These are phyloP conservation scores for Philopotamus ludificatus DNA, from an alignment of 1,140 invertebrate genomes.

Conservation along the genomic window DNA sequence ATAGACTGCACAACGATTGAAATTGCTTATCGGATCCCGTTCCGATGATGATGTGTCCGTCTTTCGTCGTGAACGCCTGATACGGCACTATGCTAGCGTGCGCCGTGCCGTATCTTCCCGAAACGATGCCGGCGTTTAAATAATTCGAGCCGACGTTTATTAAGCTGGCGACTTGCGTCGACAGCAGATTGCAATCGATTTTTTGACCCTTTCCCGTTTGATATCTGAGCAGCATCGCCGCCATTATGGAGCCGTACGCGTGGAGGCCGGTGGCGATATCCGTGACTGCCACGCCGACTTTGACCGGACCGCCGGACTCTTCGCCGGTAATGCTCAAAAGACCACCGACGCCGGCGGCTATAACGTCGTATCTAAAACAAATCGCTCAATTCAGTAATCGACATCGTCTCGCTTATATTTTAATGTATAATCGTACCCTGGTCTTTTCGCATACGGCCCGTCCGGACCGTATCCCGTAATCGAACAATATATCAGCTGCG, in stretches of 20 bases:
- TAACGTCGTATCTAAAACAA: slow-evolving; percentile 81
- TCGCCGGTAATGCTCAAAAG: slow-evolving; percentile 88
- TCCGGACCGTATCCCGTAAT: slow-evolving; percentile 87
- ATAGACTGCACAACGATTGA: slow-evolving; percentile 62
- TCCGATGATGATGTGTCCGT: slow-evolving; percentile 83
- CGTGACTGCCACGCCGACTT: slow-evolving; percentile 90
- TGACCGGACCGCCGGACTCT: slow-evolving; percentile 80
- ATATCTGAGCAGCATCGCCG: slow-evolving; percentile 77
- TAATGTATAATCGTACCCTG: slow-evolving; percentile 59
- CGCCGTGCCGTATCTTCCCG: slow-evolving; percentile 80
- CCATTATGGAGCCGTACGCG: slow-evolving; percentile 93
- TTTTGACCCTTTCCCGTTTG: slow-evolving; percentile 84
- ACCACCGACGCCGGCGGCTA: slow-evolving; percentile 89
- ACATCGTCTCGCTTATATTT: no score
- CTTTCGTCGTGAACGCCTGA: slow-evolving; percentile 78
- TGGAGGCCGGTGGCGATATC: slow-evolving; percentile 92
- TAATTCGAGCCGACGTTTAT: slow-evolving; percentile 91
- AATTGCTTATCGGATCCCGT: slow-evolving; percentile 81
- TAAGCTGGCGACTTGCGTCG: slow-evolving; percentile 85
- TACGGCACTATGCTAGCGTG: slow-evolving; percentile 96
- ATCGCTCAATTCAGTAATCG: neutral
- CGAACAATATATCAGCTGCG: slow-evolving; percentile 89
- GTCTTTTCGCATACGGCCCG: slow-evolving; percentile 81
- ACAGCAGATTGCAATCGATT: slow-evolving; percentile 91
- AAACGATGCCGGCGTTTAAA: slow-evolving; percentile 80